Percentiles rank a stretch among this genome's conserved stretches.
phyloP scores from a whole-genome alignment of 2,888 invertebrate genomes.

The Smittia sp. region DNA sequence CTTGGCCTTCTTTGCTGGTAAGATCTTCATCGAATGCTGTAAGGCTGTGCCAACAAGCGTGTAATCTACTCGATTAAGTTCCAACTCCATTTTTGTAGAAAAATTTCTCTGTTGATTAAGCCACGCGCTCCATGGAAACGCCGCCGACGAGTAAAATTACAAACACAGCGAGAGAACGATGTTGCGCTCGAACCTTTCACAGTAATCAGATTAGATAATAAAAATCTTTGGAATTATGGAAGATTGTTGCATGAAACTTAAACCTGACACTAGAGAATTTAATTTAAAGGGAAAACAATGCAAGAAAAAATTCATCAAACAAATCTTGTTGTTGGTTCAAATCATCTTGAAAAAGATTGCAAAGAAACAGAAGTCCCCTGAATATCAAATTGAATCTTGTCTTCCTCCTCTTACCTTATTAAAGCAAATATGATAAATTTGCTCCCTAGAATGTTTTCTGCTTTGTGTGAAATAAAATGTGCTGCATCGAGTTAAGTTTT shows the following conservation, averaged over 20 bases:
- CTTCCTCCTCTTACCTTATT: conserved; percentile 16
- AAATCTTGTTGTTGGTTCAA: neutral
- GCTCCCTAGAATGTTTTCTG: neutral
- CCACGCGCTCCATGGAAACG: neutral
- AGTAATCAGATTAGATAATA: too few relatives aligned
- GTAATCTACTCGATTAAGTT: conserved; percentile 80
- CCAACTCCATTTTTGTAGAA: conserved; percentile 65
- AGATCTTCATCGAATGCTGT: conserved; percentile 71
- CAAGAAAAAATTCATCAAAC: neutral
- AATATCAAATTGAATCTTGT: conserved; percentile 21
- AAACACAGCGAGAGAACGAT: too few relatives aligned
- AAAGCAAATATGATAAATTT: conserved; percentile 34
- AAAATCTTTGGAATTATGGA: too few relatives aligned
- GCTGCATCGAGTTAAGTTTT: neutral
- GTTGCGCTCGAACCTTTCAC: too few relatives aligned
- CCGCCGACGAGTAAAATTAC: neutral
- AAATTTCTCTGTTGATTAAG: too few relatives aligned
- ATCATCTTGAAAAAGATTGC: neutral
- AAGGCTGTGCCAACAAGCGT: conserved; percentile 74
- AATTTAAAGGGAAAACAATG: neutral
- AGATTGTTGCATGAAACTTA: too few relatives aligned
- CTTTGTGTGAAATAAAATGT: conserved; percentile 11
- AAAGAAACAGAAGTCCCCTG: conserved; percentile 17
- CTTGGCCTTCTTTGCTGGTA: conserved; percentile 65
- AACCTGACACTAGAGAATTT: neutral